Conservation (phyloP, 2,113 vertebrate genomes). For the Platanista minor region DNA sequence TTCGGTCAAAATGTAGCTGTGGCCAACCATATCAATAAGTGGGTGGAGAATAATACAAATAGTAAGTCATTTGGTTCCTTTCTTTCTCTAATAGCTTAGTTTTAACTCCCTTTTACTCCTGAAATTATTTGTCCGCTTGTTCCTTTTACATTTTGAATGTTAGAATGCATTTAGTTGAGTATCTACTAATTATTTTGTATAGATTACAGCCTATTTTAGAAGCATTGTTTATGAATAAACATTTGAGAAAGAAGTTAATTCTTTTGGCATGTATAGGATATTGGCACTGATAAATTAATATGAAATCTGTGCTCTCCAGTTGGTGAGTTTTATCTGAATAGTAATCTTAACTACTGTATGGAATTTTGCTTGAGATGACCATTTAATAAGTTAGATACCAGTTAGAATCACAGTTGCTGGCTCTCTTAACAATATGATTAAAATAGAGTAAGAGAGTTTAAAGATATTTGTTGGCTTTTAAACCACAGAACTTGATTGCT, state of each 20-base stretch:
- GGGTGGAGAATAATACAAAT: slow-evolving; percentile 97
- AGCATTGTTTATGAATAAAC: background rate
- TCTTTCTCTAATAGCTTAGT: background rate
- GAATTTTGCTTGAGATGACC: background rate
- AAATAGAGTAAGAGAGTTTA: background rate
- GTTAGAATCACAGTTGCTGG: background rate
- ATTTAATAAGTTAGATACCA: background rate
- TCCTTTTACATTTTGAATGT: background rate
- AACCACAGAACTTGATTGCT: background rate
- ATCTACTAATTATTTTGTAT: background rate
- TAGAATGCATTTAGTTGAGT: background rate
- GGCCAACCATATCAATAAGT: slow-evolving; percentile 92
- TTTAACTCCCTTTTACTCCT: background rate
- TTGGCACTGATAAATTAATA: background rate
- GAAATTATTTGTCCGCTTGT: background rate
- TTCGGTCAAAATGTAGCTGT: slow-evolving; percentile 90
- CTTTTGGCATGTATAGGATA: background rate
- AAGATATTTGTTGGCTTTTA: background rate
- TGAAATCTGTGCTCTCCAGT: background rate
- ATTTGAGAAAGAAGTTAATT: background rate
- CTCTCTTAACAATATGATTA: background rate
- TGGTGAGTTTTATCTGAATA: background rate
- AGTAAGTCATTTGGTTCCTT: slow-evolving; percentile 84
- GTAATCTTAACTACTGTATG: background rate
- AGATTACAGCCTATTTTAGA: background rate